These are phyloP conservation scores for Calycopis cecrops DNA, from an alignment of 1,140 invertebrate species.

Conservation along the genomic window DNA sequence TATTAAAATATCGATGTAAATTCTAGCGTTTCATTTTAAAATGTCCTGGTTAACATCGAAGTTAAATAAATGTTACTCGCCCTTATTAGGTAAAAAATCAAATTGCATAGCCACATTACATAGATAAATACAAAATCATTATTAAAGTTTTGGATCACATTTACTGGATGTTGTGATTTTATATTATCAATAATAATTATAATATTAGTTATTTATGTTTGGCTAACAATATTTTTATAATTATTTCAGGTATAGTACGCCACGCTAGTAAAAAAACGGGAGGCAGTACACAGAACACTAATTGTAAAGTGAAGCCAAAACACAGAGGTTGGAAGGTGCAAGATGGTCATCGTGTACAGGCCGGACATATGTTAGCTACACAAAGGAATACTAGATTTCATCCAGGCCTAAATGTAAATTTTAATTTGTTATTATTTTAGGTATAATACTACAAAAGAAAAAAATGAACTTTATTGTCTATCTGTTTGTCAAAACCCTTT, in stretches of 20 bases:
- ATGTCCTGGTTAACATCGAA: conserved; percentile 10
- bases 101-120: background rate
- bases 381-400: conserved; percentile 84
- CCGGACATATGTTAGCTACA: conserved; percentile 81
- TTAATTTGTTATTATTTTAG: no score
- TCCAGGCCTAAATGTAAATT: conserved; percentile 85
- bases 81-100: conserved; percentile 22
- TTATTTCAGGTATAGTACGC: conserved; percentile 66
- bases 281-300: conserved; percentile 79
- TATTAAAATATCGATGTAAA: no score
- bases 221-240: no score
- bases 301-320: conserved; percentile 80
- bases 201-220: no score
- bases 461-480: no score
- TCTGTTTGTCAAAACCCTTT: no score
- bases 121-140: background rate
- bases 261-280: conserved; percentile 82
- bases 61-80: conserved; percentile 7
- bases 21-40: no score
- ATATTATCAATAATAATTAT: no score
- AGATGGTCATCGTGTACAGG: conserved; percentile 79
- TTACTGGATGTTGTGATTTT: background rate
- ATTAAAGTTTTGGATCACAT: background rate
- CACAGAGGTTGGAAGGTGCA: conserved; percentile 82
- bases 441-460: no score